A percentile compares a stretch with the other conserved stretches of the same genome.
These are phyloP conservation scores for Ctenicera cuprea DNA, from an alignment of 2,888 invertebrate species.

Conservation along the genomic window DNA sequence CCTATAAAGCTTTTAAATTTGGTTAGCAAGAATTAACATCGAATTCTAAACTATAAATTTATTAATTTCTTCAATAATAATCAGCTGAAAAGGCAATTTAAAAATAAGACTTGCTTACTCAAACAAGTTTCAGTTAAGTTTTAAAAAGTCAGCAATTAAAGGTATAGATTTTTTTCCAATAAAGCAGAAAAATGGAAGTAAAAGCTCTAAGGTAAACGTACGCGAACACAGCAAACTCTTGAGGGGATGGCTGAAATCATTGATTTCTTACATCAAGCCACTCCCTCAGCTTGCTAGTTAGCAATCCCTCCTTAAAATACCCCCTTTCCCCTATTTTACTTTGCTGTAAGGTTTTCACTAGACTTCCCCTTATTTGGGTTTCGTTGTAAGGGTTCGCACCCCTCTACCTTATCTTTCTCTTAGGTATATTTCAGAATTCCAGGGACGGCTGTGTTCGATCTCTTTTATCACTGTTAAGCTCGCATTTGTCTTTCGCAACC, in stretches of 20 bases:
- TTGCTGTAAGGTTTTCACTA: slow-evolving; percentile 53
- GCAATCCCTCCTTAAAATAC: slow-evolving; percentile 64
- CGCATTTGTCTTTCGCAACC: slow-evolving; percentile 47
- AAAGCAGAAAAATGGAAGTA: slow-evolving; percentile 28
- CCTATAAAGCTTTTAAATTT: too few relatives aligned
- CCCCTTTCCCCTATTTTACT: slow-evolving; percentile 56
- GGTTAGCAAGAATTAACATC: too few relatives aligned
- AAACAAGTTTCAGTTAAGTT: neutral
- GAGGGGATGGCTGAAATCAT: slow-evolving; percentile 63
- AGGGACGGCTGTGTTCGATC: slow-evolving; percentile 49
- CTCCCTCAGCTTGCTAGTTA: slow-evolving; percentile 63
- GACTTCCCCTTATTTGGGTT: slow-evolving; percentile 54
- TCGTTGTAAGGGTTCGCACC: slow-evolving; percentile 50
- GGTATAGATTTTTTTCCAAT: neutral
- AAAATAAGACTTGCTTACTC: too few relatives aligned
- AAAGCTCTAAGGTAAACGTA: slow-evolving; percentile 51
- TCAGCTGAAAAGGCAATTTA: neutral
- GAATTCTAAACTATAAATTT: too few relatives aligned
- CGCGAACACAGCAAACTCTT: slow-evolving; percentile 51
- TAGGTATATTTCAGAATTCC: slow-evolving; percentile 55
- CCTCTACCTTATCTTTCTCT: slow-evolving; percentile 52
- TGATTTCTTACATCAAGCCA: slow-evolving; percentile 70
- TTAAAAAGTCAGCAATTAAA: slow-evolving; percentile 4
- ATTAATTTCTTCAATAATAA: too few relatives aligned
- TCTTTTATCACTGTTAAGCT: slow-evolving; percentile 49